Evolutionary conservation across 2,888 invertebrate species (phyloP).

Genomic region (Halictus ligatus): DNA sequence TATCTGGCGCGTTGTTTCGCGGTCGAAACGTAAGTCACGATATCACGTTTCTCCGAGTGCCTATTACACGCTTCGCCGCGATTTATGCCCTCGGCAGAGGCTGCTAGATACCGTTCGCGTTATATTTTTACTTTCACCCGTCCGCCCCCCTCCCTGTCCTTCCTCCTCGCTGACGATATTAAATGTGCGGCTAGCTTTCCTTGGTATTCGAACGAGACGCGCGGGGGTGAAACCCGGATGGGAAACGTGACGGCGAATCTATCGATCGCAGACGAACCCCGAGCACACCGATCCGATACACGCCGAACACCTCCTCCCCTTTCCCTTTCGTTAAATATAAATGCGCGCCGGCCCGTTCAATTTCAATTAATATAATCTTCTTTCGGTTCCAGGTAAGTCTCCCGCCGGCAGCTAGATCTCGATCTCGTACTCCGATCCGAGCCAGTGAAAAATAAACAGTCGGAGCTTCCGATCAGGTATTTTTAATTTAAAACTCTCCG

Average conservation of each 20-base stretch:
- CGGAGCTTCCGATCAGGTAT: not conserved
- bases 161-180: not conserved
- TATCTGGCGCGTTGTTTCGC: slow-evolving; percentile 52
- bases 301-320: not conserved
- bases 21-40: slow-evolving; percentile 62
- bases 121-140: slow-evolving; percentile 32
- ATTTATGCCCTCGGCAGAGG: slow-evolving; percentile 41
- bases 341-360: not conserved
- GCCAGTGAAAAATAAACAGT: not conserved
- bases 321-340: not conserved
- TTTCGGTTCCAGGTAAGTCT: slow-evolving; percentile 21
- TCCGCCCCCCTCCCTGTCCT: not conserved
- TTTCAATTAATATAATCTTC: slow-evolving; percentile 2
- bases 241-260: not conserved
- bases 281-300: not conserved
- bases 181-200: not conserved
- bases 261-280: not conserved
- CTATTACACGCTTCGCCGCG: slow-evolving; percentile 52
- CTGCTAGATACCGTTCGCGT: slow-evolving; percentile 39
- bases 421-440: not conserved
- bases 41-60: slow-evolving; percentile 47
- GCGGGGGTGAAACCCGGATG: not conserved
- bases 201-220: not conserved
- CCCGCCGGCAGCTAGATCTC: not conserved
- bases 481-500: not conserved